Conservation (phyloP, 2,113 vertebrate species). For the Nothobranchius kuhntae region DNA sequence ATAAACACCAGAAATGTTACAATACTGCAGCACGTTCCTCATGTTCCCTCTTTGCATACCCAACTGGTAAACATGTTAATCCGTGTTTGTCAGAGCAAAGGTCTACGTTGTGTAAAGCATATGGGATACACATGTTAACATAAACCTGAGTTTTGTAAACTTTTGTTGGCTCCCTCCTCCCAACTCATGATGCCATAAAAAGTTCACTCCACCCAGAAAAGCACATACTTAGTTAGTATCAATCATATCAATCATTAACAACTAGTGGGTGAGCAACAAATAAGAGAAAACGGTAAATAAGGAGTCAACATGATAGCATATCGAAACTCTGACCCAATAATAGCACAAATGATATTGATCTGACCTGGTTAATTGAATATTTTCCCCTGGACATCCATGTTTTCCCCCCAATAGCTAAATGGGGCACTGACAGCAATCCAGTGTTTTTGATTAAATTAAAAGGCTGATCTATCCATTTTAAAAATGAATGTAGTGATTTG, state of each 20-base stretch:
- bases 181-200: not conserved
- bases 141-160: not conserved
- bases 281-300: not conserved
- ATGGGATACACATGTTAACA: not conserved
- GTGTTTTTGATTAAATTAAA: not conserved
- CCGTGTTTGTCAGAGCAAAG: not conserved
- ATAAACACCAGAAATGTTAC: not conserved
- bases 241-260: conserved; percentile 13
- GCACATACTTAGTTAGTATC: not conserved
- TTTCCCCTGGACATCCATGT: not conserved
- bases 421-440: not conserved
- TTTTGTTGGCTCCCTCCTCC: not conserved
- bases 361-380: not conserved
- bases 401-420: not conserved
- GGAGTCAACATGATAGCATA: not conserved
- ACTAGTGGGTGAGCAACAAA: not conserved
- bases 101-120: not conserved
- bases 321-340: not conserved
- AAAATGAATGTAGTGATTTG: not conserved
- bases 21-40: not conserved
- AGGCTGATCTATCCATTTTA: not conserved
- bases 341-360: not conserved
- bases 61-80: not conserved
- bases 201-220: not conserved
- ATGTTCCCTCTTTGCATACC: not conserved